Evolutionary conservation across 2,888 invertebrate genomes (phyloP).

Genomic region (Automeris io): DNA sequence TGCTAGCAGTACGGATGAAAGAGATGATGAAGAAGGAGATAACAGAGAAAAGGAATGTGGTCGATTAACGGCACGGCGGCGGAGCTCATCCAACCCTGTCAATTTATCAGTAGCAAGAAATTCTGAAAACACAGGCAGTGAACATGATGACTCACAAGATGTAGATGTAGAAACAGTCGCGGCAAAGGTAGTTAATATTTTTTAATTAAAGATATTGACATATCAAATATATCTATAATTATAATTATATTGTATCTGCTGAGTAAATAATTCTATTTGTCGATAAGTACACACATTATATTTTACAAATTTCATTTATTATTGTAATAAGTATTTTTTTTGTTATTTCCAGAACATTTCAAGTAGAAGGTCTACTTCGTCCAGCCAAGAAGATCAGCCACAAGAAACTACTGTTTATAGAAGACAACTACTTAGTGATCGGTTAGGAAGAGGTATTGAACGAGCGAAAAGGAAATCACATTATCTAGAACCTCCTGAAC

Average conservation of each 20-base stretch:
- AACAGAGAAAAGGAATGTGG: slow-evolving; percentile 70
- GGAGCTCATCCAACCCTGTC: slow-evolving; percentile 88
- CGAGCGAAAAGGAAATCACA: slow-evolving; percentile 79
- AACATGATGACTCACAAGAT: slow-evolving; percentile 73
- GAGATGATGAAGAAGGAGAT: slow-evolving; percentile 73
- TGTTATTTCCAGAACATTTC: slow-evolving; percentile 52
- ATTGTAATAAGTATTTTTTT: slow-evolving; percentile 1
- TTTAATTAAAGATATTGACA: background rate
- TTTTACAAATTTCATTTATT: too few species aligned
- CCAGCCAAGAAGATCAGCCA: slow-evolving; percentile 70
- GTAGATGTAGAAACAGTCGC: slow-evolving; percentile 74
- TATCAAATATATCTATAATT: background rate
- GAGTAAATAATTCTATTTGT: background rate
- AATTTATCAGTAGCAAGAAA: slow-evolving; percentile 82
- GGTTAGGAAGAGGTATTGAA: slow-evolving; percentile 78
- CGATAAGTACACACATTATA: background rate
- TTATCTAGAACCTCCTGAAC: slow-evolving; percentile 82
- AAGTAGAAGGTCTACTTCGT: slow-evolving; percentile 69
- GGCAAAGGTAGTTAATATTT: slow-evolving; percentile 51
- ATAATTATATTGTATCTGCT: background rate
- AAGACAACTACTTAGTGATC: slow-evolving; percentile 78
- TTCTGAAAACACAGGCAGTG: slow-evolving; percentile 77
- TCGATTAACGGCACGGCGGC: slow-evolving; percentile 77
- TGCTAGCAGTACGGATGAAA: slow-evolving; percentile 72
- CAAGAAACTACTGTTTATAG: slow-evolving; percentile 73